Evolutionary conservation across 2,797 vertebrate genomes (phyloP), one percentile per base, ranked within the genome.

Genomic region (Pygocentrus nattereri): DNA sequence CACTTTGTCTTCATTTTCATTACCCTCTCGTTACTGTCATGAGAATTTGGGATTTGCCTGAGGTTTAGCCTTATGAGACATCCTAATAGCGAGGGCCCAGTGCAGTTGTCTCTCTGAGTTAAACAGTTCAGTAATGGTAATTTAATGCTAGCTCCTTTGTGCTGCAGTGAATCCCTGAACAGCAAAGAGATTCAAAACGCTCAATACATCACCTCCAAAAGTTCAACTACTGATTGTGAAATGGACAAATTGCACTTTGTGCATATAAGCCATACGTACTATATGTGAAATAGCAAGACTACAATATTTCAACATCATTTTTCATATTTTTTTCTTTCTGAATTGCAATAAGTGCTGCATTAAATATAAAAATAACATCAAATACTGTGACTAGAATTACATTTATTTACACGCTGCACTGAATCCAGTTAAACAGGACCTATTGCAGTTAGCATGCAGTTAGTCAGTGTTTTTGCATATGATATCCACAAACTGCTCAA

Each of bases 1-100:
- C 78, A 54, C 41, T 21, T 65, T n/a, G 50, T 58, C 68, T 84
- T 78, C 59, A 62, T 82, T 76, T 82, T 79, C 49, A 85, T 79
- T 70, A 81, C 65, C 54, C 64, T 64, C 67, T 50, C 70, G 67
- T 87, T 76, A 68, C 34, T 80, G 75, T 81, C 78, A 61, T 31
- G 34, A 79, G 58, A 61, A 73, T 79, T 76, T 74, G 50, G 41
- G 54, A 74, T 68, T 62, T 70, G 27, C 73, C 50, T 71, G 54
- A 71, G 23, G 59, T 61, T 80, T 23, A 27, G 50, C 59, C 71
- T 47, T 70, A 82, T 59, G 72, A 62, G 34, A 49, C 18, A 54
- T 47, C 49, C 44, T 76, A 30, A 44, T 47, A 82, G 25, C 19
- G 23, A 11, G 30, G 34, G 31, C 76, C 64, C 69, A 38, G 59